Evolutionary conservation across 2,888 invertebrate species (phyloP), one percentile per base, ranked within the genome.

Genomic region (Megaustenia siamemsis): DNA sequence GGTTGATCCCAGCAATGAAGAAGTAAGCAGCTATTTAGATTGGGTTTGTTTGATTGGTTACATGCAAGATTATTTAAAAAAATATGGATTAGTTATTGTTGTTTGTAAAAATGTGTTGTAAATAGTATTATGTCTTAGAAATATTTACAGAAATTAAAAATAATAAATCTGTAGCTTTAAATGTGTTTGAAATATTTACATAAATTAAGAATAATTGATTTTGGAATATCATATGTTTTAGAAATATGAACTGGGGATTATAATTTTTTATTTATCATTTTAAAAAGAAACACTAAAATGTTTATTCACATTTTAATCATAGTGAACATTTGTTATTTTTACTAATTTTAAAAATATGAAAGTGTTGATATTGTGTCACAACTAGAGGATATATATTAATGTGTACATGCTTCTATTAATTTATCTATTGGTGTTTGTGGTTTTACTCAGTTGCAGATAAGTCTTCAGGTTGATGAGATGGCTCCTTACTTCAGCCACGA

Each of bases 401-500:
- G 18, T 15, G 35, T 18, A 45, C 0, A 49, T 43, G n/a, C 12
- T 45, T 45, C 45, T 45, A 10, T 69, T 24, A 8, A 28, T 2
- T 43, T 28, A 2, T 63, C 15, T 32, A 32, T 32, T 68, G 68
- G 6, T 84, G n/a, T n/a, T n/a, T n/a, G n/a, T n/a, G n/a, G n/a
- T n/a, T n/a, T n/a, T n/a, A n/a, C n/a, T n/a, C n/a, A 93, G 93
- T 92, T 94, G 0, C 88, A 93, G 71, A 90, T 93, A 56, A 95
- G 95, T 90, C 94, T 94, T 84, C 96, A 96, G 2, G 96, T 97
- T 80, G 97, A 99, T 95, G 98, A 99, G 93, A 96, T 98, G 91
- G 96, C 97, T 82, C 93, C 96, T 35, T 99, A 98, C 94, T 99
- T 97, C 93, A 96, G 96, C 89, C 96, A 97, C 87, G 95, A 96